A percentile compares a stretch with the other conserved stretches of the same genome.
Evolutionary conservation across 2,797 vertebrate species (phyloP).

Genomic region (Okamejei kenojei): DNA sequence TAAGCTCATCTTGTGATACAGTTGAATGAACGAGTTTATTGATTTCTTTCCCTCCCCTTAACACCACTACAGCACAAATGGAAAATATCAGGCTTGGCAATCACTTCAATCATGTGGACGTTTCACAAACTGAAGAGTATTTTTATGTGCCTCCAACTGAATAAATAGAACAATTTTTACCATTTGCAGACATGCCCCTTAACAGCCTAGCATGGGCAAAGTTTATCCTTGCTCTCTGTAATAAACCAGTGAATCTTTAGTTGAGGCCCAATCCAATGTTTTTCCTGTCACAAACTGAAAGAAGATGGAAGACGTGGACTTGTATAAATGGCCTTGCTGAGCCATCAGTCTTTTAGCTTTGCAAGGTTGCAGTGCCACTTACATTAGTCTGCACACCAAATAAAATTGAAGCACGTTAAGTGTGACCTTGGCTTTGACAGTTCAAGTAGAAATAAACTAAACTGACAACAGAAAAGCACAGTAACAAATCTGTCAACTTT

Average conservation of each 20-base stretch:
- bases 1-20: conserved; percentile 73
- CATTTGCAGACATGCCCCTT: conserved; percentile 70
- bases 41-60: conserved; percentile 72
- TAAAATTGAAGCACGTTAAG: conserved; percentile 76
- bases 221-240: conserved; percentile 59
- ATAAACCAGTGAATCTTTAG: conserved; percentile 68
- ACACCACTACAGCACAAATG: conserved; percentile 75
- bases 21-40: conserved; percentile 75
- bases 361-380: conserved; percentile 71
- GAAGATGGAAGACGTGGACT: conserved; percentile 72
- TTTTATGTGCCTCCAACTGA: conserved; percentile 71
- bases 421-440: conserved; percentile 76
- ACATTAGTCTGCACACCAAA: conserved; percentile 74
- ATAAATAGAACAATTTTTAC: conserved; percentile 70
- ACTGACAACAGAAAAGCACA: conserved; percentile 59
- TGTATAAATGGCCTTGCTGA: conserved; percentile 76
- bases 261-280: conserved; percentile 69
- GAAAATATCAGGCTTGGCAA: conserved; percentile 75
- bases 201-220: conserved; percentile 71
- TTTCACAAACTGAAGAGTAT: conserved; percentile 68
- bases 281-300: conserved; percentile 72
- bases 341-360: conserved; percentile 73
- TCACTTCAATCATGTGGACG: conserved; percentile 72
- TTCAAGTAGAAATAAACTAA: conserved; percentile 77
- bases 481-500: conserved; percentile 30